phyloP scores from a whole-genome alignment of 1,140 invertebrate genomes.

The Monomorium pharaonis region DNA sequence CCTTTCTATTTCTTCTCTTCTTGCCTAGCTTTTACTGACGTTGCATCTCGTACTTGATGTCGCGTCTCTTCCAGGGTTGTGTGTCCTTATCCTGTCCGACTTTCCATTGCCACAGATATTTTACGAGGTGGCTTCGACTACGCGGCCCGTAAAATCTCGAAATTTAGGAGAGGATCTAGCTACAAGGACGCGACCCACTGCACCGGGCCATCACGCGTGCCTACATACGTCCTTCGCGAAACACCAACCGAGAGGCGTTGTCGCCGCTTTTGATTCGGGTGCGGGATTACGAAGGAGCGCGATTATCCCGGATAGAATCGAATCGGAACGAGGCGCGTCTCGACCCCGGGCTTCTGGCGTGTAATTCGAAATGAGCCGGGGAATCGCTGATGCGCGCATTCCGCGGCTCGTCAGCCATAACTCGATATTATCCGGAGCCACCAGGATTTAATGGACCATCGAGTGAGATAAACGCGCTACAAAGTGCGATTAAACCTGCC shows the following conservation, averaged over 20 bases:
- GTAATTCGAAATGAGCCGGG: constrained; percentile 51
- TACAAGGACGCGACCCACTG: constrained; percentile 22
- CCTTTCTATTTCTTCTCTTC: constrained; percentile 22
- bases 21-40: not conserved
- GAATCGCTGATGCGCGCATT: constrained; percentile 59
- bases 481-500: constrained; percentile 66
- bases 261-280: not conserved
- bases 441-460: constrained; percentile 66
- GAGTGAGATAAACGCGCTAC: constrained; percentile 65
- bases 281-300: not conserved
- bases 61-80: not conserved
- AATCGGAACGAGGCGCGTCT: constrained; percentile 13
- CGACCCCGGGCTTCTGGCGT: not conserved
- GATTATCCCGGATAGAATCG: not conserved
- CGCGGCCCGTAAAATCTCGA: constrained; percentile 72
- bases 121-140: constrained; percentile 72
- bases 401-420: constrained; percentile 60
- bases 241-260: not conserved
- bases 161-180: constrained; percentile 71
- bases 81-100: constrained; percentile 15
- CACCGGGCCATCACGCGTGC: not conserved
- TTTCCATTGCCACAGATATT: constrained; percentile 66
- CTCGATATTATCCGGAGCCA: constrained; percentile 61
- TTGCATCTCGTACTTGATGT: not conserved
- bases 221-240: not conserved